These are phyloP conservation scores for Malachius bipustulatus DNA, from an alignment of 2,888 invertebrate species.

Conservation along the genomic window DNA sequence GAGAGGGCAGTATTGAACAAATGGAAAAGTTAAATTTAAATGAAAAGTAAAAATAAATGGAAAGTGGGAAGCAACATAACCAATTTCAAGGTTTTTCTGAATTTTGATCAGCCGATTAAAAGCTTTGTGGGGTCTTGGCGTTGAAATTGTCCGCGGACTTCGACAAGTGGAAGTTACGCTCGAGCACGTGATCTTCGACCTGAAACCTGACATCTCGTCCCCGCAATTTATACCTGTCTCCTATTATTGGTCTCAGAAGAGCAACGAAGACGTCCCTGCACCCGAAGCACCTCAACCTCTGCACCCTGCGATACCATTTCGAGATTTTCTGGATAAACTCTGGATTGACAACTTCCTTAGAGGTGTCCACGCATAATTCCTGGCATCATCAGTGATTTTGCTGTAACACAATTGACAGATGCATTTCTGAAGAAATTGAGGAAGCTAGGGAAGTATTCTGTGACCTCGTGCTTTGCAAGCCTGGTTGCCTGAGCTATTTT, in stretches of 20 bases:
- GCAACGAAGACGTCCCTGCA: not conserved
- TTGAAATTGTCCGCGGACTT: too few species aligned
- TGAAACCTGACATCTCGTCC: not conserved
- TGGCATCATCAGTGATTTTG: too few species aligned
- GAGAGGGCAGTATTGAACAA: too few species aligned
- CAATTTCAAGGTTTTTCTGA: too few species aligned
- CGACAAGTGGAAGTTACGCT: too few species aligned
- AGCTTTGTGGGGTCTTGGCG: too few species aligned
- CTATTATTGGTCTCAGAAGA: not conserved
- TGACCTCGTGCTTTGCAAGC: conserved; percentile 2
- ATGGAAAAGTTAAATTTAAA: too few species aligned
- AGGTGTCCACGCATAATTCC: too few species aligned
- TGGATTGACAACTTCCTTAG: not conserved
- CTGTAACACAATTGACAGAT: not conserved
- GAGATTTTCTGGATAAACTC: not conserved
- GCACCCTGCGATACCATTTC: not conserved
- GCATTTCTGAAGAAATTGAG: not conserved
- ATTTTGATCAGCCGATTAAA: too few species aligned
- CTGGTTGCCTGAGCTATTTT: not conserved
- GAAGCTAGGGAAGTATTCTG: not conserved
- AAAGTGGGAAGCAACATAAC: too few species aligned
- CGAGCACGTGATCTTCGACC: not conserved
- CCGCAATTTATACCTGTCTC: not conserved
- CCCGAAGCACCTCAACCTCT: too few species aligned
- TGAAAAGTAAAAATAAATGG: too few species aligned